phyloP scores from a whole-genome alignment of 2,888 invertebrate species.

The Drosophila rubida region DNA sequence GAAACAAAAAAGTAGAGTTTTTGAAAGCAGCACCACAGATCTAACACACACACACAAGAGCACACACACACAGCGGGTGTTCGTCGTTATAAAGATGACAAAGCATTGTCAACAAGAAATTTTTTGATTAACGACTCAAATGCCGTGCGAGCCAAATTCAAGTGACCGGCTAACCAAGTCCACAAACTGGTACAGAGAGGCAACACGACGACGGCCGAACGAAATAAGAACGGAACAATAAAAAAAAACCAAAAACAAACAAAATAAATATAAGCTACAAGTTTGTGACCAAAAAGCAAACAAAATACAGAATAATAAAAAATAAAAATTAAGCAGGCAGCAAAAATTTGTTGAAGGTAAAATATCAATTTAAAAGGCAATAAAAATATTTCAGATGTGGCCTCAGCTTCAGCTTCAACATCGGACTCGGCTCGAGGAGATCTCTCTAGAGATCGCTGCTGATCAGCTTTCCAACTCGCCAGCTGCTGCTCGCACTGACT shows the following conservation, averaged over 20 bases:
- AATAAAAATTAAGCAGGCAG: slow-evolving; percentile 43
- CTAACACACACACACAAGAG: slow-evolving; percentile 20
- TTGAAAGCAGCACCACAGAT: slow-evolving; percentile 46
- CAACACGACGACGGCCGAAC: slow-evolving; percentile 8
- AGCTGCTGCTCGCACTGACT: slow-evolving; percentile 1
- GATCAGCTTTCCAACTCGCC: slow-evolving; percentile 13
- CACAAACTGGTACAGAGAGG: slow-evolving; percentile 17
- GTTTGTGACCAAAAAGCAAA: slow-evolving; percentile 40
- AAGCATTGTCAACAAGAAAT: slow-evolving; percentile 74
- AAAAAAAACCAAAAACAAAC: slow-evolving; percentile 41
- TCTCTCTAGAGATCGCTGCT: slow-evolving; percentile 4
- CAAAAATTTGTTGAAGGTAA: slow-evolving; percentile 70
- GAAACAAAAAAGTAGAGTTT: slow-evolving; percentile 7
- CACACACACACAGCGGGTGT: slow-evolving; percentile 64
- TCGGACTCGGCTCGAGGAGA: slow-evolving; percentile 7
- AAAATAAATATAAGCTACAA: slow-evolving; percentile 28
- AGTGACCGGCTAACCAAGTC: slow-evolving; percentile 33
- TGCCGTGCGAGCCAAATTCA: slow-evolving; percentile 44
- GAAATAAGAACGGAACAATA: slow-evolving; percentile 39
- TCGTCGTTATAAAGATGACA: slow-evolving; percentile 77
- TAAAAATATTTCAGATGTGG: slow-evolving; percentile 72
- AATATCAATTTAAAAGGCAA: slow-evolving; percentile 74
- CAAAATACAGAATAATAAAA: slow-evolving; percentile 14
- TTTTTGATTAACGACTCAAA: slow-evolving; percentile 76
- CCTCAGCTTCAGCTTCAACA: background rate